These are phyloP conservation scores for Galerucella nymphaeae DNA, from an alignment of 2,888 invertebrate species.

Conservation along the genomic window DNA sequence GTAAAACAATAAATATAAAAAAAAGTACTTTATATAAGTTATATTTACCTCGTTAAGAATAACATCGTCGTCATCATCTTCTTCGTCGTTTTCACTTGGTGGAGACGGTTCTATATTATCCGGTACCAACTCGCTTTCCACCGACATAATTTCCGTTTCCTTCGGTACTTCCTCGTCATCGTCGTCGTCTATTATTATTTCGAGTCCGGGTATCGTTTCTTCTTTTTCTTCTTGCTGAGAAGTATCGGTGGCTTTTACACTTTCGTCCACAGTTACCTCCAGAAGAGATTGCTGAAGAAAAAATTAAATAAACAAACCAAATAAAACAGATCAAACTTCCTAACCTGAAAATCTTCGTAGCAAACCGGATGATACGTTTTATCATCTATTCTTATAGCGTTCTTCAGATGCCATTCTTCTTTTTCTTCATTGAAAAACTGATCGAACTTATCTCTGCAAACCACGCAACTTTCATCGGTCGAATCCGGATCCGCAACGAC, in stretches of 20 bases:
- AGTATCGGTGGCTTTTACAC: conserved; percentile 51
- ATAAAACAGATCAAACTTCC: background rate
- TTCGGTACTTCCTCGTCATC: conserved; percentile 59
- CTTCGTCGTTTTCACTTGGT: conserved; percentile 53
- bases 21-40: background rate
- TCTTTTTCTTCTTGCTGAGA: conserved; percentile 56
- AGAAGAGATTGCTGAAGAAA: conserved; percentile 51
- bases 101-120: conserved; percentile 35
- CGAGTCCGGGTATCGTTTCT: conserved; percentile 67
- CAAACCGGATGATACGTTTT: conserved; percentile 90
- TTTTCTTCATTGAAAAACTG: conserved; percentile 97
- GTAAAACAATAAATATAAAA: background rate
- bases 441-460: conserved; percentile 93
- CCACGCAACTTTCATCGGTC: conserved; percentile 78
- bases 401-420: conserved; percentile 96
- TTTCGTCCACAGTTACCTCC: conserved; percentile 55
- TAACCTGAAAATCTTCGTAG: conserved; percentile 87
- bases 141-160: conserved; percentile 48
- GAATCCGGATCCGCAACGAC: conserved; percentile 77
- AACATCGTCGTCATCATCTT: conserved; percentile 77
- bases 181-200: conserved; percentile 61
- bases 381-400: conserved; percentile 81
- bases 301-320: conserved; percentile 18
- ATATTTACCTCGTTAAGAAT: conserved; percentile 72
- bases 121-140: conserved; percentile 49